Base-by-base conservation (phyloP, 2,888 invertebrate species). In the Cerastis rubricosa region DNA sequence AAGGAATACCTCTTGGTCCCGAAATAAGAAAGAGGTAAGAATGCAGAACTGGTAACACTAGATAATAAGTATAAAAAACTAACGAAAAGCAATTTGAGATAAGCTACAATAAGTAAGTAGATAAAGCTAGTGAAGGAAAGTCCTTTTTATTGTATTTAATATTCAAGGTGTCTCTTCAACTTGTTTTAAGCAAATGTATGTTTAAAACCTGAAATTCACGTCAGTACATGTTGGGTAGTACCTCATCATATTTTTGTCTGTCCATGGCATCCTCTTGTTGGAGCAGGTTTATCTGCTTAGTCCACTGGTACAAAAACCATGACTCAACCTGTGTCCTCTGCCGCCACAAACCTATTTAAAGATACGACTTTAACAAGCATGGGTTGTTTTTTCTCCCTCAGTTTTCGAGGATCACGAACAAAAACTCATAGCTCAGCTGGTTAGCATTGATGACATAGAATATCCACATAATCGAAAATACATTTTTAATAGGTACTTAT, bases 11-110 rank as follows among this genome's bases (percentile, higher is more conserved):
- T 22, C 12, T 49, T 69, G 61, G 71, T 61, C 64, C 22, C 82
- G 68, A 29, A 73, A 9, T 45, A 85, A 85, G 40, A 85, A 81
- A 71, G 70, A 85, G 68, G 83, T 85, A 70, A 79, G 43, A 40
- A 25, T 61, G 59, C 19, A 61, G 17, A 61, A 35, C 8, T 25
- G 14, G 22, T 43, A 22, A 14, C 6, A 25, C 25, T 65, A n/a
- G 1, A 49, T 43, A 22, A 45, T 14, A 35, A 35, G 11, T 22
- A 17, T 49, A 17, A 19, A 7, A 43, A 65, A 35, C 29, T 70
- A 4, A 17, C 57, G 17, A 22, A 25, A 57, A 57, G 17, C 11
- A n/a, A 29, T 45, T 17, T 49, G 25, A 14, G 14, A 3, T 49
- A 43, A 78, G 22, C 6, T 59, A 40, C n/a, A n/a, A n/a, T n/a